Base-by-base conservation (phyloP, 2,113 vertebrate genomes). In the Corythornis vintsioides region DNA sequence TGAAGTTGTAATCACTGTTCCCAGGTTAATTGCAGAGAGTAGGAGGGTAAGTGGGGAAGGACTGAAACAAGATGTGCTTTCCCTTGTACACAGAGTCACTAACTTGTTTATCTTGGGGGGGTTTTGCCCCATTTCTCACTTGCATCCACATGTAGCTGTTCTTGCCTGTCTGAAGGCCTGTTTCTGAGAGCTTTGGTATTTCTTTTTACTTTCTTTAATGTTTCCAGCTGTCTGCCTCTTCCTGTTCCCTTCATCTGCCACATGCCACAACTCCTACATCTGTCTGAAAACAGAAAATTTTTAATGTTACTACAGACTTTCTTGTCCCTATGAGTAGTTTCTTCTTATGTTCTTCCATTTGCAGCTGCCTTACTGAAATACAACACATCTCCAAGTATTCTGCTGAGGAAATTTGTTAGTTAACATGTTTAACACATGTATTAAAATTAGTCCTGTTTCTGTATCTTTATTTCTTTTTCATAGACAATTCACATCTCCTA, bases 111-210 rank as follows among this genome's bases (percentile, higher is more conserved):
- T 28, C 33, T 59, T 82, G 13, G 3, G 13, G 2, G 0, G 16
- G 31, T 38, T 72, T 57, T 79, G 2, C 24, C 15, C 14, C 29
- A 2, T 40, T 33, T 69, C n/a, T 74, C 31, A 4, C 20, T 86
- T 87, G 29, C 0, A 1, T 59, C 33, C 15, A 4, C 8, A 10
- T 81, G 14, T 15, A 56, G 53, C 42, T 0, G 1, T 86, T 78
- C 53, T 69, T 77, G 29, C 18, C n/a, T 63, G 29, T 73, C 43
- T 56, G 43, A 67, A 77, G 75, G 76, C 55, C n/a, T n/a, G 25
- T 59, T 63, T 42, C 70, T 55, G 29, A 43, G 29, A 64, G 26
- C 65, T 73, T 82, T 69, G 48, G 5, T 64, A 25, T n/a, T 76
- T 72, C 26, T 79, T 35, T 57, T 50, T 53, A n/a, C 17, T 61